Evolutionary conservation across 2,888 invertebrate genomes (phyloP).

Genomic region (Chesias legatella): DNA sequence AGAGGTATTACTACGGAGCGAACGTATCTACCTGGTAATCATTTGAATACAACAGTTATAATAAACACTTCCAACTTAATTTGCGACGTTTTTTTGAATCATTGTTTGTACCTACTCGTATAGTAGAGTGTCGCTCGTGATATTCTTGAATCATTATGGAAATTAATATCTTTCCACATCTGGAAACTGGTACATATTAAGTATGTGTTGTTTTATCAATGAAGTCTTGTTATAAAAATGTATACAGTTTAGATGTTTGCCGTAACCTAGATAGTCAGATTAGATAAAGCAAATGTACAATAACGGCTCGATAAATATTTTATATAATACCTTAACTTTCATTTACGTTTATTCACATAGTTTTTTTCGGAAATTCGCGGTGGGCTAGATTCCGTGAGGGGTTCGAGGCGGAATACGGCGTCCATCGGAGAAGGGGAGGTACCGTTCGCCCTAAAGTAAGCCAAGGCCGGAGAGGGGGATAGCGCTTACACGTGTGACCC

Average conservation of each 20-base stretch:
- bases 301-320: slow-evolving; percentile 1
- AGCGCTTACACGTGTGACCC: slow-evolving; percentile 80
- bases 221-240: too few species aligned
- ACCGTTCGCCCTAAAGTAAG: slow-evolving; percentile 72
- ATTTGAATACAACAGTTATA: slow-evolving; percentile 1
- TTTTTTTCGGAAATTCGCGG: background rate
- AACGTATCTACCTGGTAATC: background rate
- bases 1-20: background rate
- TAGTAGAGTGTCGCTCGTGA: too few species aligned
- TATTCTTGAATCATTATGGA: too few species aligned
- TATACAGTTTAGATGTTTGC: background rate
- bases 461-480: slow-evolving; percentile 78
- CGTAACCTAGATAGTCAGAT: slow-evolving; percentile 17
- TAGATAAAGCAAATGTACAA: slow-evolving; percentile 8
- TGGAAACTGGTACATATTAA: too few species aligned
- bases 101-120: too few species aligned
- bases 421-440: slow-evolving; percentile 60
- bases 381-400: slow-evolving; percentile 22
- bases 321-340: slow-evolving; percentile 1
- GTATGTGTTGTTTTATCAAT: too few species aligned
- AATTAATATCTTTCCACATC: too few species aligned
- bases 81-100: too few species aligned
- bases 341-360: background rate
- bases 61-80: background rate
- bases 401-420: slow-evolving; percentile 30